Conservation (phyloP, 2,888 invertebrate species). For the Stenolophus ochropezus region DNA sequence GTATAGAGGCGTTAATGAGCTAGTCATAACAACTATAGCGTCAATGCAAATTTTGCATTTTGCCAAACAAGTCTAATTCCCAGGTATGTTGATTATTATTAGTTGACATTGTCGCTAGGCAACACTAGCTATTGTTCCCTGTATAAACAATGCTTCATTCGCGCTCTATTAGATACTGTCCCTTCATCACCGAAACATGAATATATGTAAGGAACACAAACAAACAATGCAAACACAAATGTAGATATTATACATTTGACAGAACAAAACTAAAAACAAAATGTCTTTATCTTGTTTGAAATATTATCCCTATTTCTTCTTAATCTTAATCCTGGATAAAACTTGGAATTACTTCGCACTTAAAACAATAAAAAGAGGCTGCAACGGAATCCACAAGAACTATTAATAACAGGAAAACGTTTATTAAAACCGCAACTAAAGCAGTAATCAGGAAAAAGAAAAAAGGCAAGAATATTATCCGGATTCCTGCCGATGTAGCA, state of each 20-base stretch:
- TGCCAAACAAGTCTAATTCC: background rate
- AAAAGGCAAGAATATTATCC: background rate
- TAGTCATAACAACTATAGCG: too few relatives aligned
- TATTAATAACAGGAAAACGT: background rate
- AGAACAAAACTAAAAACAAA: too few relatives aligned
- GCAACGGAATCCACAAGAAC: background rate
- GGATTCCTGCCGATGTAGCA: background rate
- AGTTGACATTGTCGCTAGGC: constrained; percentile 5
- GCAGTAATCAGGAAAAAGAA: background rate
- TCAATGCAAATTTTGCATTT: too few relatives aligned
- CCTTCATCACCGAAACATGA: background rate
- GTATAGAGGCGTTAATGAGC: too few relatives aligned
- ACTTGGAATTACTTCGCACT: constrained; percentile 6
- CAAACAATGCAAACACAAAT: background rate
- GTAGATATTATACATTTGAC: too few relatives aligned
- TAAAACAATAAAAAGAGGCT: constrained; percentile 1
- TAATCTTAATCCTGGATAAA: background rate
- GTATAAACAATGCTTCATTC: constrained; percentile 16
- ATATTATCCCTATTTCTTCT: background rate
- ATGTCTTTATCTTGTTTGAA: background rate
- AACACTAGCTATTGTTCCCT: constrained; percentile 7
- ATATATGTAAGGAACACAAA: background rate
- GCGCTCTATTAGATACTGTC: background rate
- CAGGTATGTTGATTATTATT: background rate
- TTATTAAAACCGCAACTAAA: constrained; percentile 16